Evolutionary conservation across 2,797 vertebrate species (phyloP), one percentile per base, ranked within the genome.

Genomic region (Acrossocheilus fasciatus): DNA sequence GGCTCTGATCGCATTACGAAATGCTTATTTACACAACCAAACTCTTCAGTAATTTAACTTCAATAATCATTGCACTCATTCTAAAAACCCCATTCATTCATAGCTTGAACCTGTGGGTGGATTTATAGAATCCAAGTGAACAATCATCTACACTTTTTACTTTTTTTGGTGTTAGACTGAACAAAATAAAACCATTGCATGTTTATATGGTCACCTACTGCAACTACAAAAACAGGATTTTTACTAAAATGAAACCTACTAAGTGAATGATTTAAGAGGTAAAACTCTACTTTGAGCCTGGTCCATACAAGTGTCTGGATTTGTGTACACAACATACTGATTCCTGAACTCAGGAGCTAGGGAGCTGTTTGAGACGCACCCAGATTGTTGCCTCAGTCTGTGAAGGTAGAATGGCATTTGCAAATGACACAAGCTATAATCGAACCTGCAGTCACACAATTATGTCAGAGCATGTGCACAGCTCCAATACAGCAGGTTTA

Each of bases 401-500:
- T 68, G 34, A 41, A 39, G 36, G 20, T 18, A 72, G 23, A 72
- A 72, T 72, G 20, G 12, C 70, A 14, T 45, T 45, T 14, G 41
- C 11, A 43, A 45, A 73, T n/a, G 5, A 73, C 41, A 45, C 41
- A 74, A 74, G 14, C 1, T 14, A 47, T n/a, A 30, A 30, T 57
- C 4, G 3, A 59, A 59, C 23, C 12, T 59, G 30, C 2, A 4
- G 4, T 50, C 14, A 75, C 26, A 34, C 26, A 50, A 12, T 47
- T 10, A 34, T 15, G 17, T 23, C 20, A 43, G 76, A 78, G 34
- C 52, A 41, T 59, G 52, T 45, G 15, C 1, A 59, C 50, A 14
- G 30, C 50, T 23, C 5, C 4, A 89, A 91, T 86, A 86, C 83
- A 92, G 90, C 70, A 69, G 84, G 81, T 90, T 86, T 87, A 91